Base-by-base conservation (phyloP, 2,113 vertebrate species). In the Castor canadensis region DNA sequence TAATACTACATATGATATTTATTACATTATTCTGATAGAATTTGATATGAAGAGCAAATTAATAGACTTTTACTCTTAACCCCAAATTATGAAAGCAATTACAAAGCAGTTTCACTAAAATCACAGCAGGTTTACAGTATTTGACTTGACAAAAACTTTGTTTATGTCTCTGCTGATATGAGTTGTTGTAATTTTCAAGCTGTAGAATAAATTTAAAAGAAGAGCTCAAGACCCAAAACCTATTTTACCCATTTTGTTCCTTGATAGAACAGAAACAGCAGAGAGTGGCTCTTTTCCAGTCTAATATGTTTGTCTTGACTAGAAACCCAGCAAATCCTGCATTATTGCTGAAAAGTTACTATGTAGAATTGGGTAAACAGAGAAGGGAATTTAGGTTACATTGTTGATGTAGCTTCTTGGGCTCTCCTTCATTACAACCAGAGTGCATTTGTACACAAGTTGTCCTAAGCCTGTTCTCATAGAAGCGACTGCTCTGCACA, bases 191-290 rank as follows among this genome's bases (percentile, higher is more conserved):
- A 54, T 87, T 86, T 91, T 9, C 32, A 28, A 80, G 38, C 35
- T 84, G 15, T 69, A 94, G 38, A 95, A 89, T 77, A 97, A 43
- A 75, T 72, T 94, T 96, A 95, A 71, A 82, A 92, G 38, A 91
- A 35, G n/a, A 12, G 28, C 72, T 75, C 49, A 90, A 75, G 72
- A 84, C 49, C 64, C 93, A 30, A 95, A 92, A 79, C 69, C 67
- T 97, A 95, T 35, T 84, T 96, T 52, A 45, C 73, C 69, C 95
- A 54, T 43, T 84, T 40, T 32, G 12, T 91, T 93, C 32, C 45
- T 87, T 95, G 5, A 5, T 12, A n/a, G 4, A 73, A 62, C 13
- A 64, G 26, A 76, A 87, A 3, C 28, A 73, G 30, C 30, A 12
- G 11, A 89, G 96, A 87, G 28, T 64, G 4, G 26, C 30, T 49